Evolutionary conservation across 2,888 invertebrate genomes (phyloP).

Genomic region (Lycaena phlaeas): DNA sequence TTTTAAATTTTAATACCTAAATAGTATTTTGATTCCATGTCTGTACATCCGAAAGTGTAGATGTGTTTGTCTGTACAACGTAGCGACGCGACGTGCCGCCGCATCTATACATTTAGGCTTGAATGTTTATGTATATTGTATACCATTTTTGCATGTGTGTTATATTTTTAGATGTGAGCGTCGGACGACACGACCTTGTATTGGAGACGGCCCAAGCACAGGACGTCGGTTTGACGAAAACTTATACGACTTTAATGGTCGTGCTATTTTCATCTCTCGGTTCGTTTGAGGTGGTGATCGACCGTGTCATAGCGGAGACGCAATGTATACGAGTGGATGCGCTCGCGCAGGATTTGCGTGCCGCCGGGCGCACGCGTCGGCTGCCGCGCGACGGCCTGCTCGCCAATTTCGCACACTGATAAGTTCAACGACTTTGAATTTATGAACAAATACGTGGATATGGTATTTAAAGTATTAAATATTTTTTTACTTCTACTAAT

Average conservation of each 20-base stretch:
- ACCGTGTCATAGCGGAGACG: constrained; percentile 11
- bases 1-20: no score
- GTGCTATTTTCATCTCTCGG: constrained; percentile 23
- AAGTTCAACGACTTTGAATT: constrained; percentile 61
- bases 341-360: constrained; percentile 25
- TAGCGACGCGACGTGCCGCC: no score
- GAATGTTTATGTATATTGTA: constrained; percentile 12
- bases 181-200: constrained; percentile 61
- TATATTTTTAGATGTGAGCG: constrained; percentile 64
- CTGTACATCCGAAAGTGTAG: no score
- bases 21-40: no score
- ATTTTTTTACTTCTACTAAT: no score
- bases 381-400: constrained; percentile 46
- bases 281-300: constrained; percentile 9
- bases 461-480: constrained; percentile 37
- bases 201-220: constrained; percentile 45
- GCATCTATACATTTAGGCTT: no score
- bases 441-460: constrained; percentile 44
- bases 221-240: constrained; percentile 23
- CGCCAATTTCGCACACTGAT: constrained; percentile 66
- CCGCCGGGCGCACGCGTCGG: constrained; percentile 34
- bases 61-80: no score
- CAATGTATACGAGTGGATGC: constrained; percentile 26
- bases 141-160: constrained; percentile 60
- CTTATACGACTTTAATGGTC: constrained; percentile 10